Conservation (phyloP, 2,113 vertebrate genomes). For the Tinamus guttatus region DNA sequence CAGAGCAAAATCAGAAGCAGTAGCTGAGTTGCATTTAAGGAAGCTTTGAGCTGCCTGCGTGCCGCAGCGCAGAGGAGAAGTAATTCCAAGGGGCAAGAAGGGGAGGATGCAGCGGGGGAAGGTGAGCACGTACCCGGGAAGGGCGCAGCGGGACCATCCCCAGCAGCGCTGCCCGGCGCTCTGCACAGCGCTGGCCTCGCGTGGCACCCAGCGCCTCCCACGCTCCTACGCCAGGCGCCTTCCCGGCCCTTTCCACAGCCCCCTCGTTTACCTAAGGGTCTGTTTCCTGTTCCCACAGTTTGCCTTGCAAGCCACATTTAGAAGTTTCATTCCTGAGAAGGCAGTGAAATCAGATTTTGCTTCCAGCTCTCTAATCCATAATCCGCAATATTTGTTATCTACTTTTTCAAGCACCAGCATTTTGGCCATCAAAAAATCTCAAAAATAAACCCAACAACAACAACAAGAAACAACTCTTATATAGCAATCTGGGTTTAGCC, state of each 20-base stretch:
- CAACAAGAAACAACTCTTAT: background rate
- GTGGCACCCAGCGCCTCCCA: background rate
- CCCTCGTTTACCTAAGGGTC: background rate
- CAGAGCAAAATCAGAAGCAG: background rate
- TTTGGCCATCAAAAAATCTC: constrained; percentile 41
- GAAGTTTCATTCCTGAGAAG: background rate
- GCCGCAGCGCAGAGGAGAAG: background rate
- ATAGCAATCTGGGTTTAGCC: constrained; percentile 68
- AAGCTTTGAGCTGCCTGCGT: background rate
- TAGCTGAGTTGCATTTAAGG: background rate
- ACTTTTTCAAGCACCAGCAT: constrained; percentile 35
- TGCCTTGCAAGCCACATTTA: background rate
- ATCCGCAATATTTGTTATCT: background rate
- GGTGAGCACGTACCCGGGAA: background rate
- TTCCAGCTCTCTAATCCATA: background rate
- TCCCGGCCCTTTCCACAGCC: background rate
- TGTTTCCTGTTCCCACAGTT: background rate
- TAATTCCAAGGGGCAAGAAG: background rate
- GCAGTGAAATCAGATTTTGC: background rate
- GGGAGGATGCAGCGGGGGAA: too few relatives aligned
- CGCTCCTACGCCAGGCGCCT: background rate
- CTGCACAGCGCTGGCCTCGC: background rate
- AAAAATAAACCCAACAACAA: background rate
- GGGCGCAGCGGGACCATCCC: background rate
- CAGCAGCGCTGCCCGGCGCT: background rate